Conservation (phyloP, 2,113 vertebrate genomes). For the Rousettus leschenaultii region DNA sequence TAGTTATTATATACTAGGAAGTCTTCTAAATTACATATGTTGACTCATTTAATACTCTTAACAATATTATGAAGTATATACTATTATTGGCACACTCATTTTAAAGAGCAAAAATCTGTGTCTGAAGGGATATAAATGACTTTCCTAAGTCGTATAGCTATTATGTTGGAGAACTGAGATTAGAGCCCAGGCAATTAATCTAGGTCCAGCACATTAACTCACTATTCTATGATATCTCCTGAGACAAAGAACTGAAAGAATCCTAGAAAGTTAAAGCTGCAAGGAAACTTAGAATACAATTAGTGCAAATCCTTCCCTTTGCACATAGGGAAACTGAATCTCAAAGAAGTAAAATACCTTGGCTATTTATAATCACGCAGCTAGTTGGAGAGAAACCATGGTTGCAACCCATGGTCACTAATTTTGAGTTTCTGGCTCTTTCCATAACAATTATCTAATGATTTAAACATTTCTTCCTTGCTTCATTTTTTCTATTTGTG, state of each 20-base stretch:
- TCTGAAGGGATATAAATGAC: neutral
- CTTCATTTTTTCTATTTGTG: neutral
- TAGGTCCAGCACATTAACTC: neutral
- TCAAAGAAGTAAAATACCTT: neutral
- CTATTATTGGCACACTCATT: neutral
- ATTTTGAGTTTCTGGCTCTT: neutral
- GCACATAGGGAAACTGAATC: neutral
- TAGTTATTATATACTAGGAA: neutral
- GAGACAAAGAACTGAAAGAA: neutral
- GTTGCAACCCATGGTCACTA: neutral
- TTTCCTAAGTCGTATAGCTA: neutral
- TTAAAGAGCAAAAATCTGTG: neutral
- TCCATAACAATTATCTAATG: neutral
- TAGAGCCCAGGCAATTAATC: neutral
- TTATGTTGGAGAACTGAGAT: neutral
- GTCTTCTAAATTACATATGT: slow-evolving; percentile 5
- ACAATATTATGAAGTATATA: neutral
- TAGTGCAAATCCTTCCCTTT: neutral
- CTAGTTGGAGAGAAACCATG: neutral
- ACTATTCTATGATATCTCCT: neutral
- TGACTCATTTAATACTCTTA: neutral
- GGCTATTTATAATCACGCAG: neutral
- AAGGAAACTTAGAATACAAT: neutral
- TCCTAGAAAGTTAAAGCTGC: neutral
- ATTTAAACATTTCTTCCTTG: neutral